Evolutionary conservation across 1,140 invertebrate species (phyloP).

Genomic region (Drosophila miranda): DNA sequence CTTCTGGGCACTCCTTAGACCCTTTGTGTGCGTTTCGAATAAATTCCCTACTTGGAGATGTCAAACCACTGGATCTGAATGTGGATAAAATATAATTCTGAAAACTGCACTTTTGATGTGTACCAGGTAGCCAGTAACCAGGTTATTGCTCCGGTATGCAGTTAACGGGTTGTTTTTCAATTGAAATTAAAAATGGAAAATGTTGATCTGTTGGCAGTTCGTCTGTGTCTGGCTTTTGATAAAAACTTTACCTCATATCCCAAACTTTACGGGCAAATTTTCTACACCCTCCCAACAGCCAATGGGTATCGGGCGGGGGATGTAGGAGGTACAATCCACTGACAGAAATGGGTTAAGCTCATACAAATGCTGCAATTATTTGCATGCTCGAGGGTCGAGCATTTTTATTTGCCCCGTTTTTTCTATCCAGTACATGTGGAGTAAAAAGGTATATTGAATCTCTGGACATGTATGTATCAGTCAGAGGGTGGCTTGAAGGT

Average conservation of each 20-base stretch:
- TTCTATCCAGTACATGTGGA: neutral
- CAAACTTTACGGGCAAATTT: slow-evolving; percentile 8
- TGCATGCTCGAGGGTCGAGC: slow-evolving; percentile 60
- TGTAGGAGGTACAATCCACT: slow-evolving; percentile 7
- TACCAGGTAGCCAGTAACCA: neutral
- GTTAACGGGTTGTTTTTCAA: neutral
- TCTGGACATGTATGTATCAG: no score
- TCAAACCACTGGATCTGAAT: no score
- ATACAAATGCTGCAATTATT: slow-evolving; percentile 74
- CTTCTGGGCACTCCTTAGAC: slow-evolving; percentile 4
- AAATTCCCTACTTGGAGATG: slow-evolving; percentile 41
- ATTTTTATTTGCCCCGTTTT: slow-evolving; percentile 49
- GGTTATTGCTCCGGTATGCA: slow-evolving; percentile 3
- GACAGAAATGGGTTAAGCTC: slow-evolving; percentile 73
- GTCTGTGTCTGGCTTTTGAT: slow-evolving; percentile 26
- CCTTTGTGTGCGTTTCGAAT: slow-evolving; percentile 49
- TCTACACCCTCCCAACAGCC: slow-evolving; percentile 4
- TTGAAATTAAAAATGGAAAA: slow-evolving; percentile 10
- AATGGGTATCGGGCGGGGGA: slow-evolving; percentile 4
- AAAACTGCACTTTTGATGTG: no score
- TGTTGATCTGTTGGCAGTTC: neutral
- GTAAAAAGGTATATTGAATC: no score
- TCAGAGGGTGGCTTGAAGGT: no score
- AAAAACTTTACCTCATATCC: slow-evolving; percentile 23
- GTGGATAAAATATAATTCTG: no score